phyloP scores from a whole-genome alignment of 1,140 invertebrate genomes.

The Drosophila guanche region DNA sequence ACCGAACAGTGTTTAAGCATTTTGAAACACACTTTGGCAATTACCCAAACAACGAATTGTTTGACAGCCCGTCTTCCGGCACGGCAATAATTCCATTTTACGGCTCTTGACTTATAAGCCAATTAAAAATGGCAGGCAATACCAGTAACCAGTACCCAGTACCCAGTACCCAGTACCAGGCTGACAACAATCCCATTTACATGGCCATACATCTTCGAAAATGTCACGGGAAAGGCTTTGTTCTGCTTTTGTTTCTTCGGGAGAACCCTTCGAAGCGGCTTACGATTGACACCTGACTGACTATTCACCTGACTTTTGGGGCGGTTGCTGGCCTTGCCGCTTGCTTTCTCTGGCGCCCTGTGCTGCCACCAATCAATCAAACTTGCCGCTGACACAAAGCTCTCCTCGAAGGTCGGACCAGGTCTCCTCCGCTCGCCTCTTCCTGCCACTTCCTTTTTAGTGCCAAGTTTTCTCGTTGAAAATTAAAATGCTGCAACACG shows the following conservation, averaged over 20 bases:
- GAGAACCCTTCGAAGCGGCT: constrained; percentile 10
- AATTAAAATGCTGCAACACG: constrained; percentile 51
- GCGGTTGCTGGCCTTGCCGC: constrained; percentile 22
- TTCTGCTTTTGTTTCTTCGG: constrained; percentile 8
- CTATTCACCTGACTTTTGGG: constrained; percentile 40
- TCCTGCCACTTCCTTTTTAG: neutral
- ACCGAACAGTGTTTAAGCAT: neutral
- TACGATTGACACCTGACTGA: constrained; percentile 55
- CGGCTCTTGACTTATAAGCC: constrained; percentile 42
- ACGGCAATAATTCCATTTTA: constrained; percentile 38
- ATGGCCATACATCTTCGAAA: constrained; percentile 27
- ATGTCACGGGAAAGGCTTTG: constrained; percentile 20
- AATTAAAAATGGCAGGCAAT: constrained; percentile 38
- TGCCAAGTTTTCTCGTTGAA: constrained; percentile 15
- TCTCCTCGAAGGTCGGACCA: neutral
- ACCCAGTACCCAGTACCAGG: constrained; percentile 6
- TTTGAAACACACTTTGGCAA: constrained; percentile 33
- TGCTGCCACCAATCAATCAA: constrained; percentile 41
- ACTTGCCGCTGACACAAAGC: constrained; percentile 30
- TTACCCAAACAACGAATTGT: constrained; percentile 15
- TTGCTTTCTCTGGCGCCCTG: constrained; percentile 14
- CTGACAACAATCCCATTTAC: constrained; percentile 32
- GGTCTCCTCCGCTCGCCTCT: neutral
- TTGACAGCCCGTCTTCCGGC: no score
- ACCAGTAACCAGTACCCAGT: no score